Conservation (phyloP, 2,888 invertebrate genomes). For the Acanthococcus lagerstroemiae region DNA sequence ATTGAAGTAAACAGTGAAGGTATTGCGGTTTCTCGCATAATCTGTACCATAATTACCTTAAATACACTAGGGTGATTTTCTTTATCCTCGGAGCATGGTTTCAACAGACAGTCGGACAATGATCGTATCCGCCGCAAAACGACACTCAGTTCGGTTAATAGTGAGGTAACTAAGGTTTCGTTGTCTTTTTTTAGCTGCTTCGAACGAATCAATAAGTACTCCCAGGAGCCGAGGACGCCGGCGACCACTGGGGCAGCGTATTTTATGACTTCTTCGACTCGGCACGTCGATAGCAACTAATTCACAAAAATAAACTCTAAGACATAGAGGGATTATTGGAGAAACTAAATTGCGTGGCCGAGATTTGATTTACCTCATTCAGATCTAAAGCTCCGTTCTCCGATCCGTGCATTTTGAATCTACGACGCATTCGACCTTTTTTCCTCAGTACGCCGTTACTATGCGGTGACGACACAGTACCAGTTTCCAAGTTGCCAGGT, state of each 20-base stretch:
- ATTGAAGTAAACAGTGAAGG: too few relatives aligned
- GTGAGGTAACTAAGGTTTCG: constrained; percentile 41
- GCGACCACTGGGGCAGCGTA: constrained; percentile 43
- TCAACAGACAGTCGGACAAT: not conserved
- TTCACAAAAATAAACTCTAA: not conserved
- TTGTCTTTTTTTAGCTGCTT: constrained; percentile 39
- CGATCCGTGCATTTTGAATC: not conserved
- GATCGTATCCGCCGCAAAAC: constrained; percentile 37
- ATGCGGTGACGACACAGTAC: not conserved
- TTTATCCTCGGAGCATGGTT: constrained; percentile 3
- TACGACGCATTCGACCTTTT: constrained; percentile 5
- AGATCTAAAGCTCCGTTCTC: not conserved
- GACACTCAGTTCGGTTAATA: constrained; percentile 40
- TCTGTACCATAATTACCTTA: too few relatives aligned
- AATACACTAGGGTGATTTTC: too few relatives aligned
- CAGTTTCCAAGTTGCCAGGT: not conserved
- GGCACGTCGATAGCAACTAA: constrained; percentile 32
- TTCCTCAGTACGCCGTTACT: not conserved
- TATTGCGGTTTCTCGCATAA: too few relatives aligned
- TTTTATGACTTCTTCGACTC: constrained; percentile 31
- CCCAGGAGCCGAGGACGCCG: constrained; percentile 43
- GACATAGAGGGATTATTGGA: too few relatives aligned
- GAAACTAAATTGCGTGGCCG: too few relatives aligned
- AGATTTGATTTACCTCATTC: constrained; percentile 1
- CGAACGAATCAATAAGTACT: constrained; percentile 43